Evolutionary conservation across 2,888 invertebrate genomes (phyloP), one percentile per base, ranked within the genome.

Genomic region (Dyspetes luteomarginatus): DNA sequence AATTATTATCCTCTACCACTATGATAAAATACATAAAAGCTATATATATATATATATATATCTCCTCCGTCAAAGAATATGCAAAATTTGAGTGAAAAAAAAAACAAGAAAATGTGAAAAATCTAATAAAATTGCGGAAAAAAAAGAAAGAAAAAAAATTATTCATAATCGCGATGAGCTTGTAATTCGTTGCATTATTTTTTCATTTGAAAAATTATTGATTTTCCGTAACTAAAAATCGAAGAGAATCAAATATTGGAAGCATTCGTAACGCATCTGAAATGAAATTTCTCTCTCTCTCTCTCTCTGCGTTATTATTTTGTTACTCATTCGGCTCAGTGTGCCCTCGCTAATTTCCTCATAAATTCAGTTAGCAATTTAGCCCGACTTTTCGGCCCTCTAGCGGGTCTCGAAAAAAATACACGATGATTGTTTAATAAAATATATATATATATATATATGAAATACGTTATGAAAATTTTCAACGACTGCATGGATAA

Each of bases 1-100:
- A 45, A 69, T 9, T 55, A 69, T 75, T 12, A 65, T 56, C 50
- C 52, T 30, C 50, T 55, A 64, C 56, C 43, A 41, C 26, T 75
- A 41, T 45, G 50, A 74, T 22, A 41, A 60, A 45, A 56, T 45
- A 24, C 5, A 30, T 7, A 19, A 58, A 48, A 71, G 36, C 30
- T 48, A 19, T 41, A 41, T 45, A 30, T n/a, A 71, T 12, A 24
- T 55, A 4, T 22, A 12, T 17, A 43, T 9, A 41, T 43, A 68
- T n/a, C n/a, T n/a, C n/a, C n/a, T n/a, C 24, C 43, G 58, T 26
- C 17, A 43, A 28, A n/a, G 28, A 68, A 3, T 17, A 68, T 24
- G 43, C 24, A 28, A 30, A 56, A 48, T 12, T 52, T 12, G 5
- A 60, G 4, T 22, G 52, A 45, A 9, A 36, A 24, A 48, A 22